Percentiles rank a stretch among this genome's conserved stretches.
These are phyloP conservation scores for Gobius niger DNA, from an alignment of 2,113 vertebrate species.

Conservation along the genomic window DNA sequence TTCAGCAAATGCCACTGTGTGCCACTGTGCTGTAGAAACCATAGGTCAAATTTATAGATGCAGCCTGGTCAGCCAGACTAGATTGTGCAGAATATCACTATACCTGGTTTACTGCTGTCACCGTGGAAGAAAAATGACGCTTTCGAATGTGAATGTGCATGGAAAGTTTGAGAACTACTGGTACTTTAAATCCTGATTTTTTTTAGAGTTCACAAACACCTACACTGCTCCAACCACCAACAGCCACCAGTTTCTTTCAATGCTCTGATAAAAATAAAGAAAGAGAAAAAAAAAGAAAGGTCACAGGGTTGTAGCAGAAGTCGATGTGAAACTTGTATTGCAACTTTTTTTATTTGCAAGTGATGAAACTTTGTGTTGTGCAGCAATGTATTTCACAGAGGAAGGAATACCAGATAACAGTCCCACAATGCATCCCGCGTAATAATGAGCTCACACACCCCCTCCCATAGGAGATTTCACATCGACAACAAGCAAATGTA, in stretches of 20 bases:
- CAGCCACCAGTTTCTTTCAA: neutral
- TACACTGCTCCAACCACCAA: constrained; percentile 5
- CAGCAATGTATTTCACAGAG: constrained; percentile 30
- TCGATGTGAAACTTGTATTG: constrained; percentile 45
- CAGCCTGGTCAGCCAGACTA: too few species aligned
- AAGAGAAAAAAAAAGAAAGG: constrained; percentile 40
- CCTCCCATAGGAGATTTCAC: neutral
- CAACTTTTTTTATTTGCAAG: constrained; percentile 45
- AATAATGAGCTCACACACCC: constrained; percentile 14
- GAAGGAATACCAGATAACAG: constrained; percentile 13
- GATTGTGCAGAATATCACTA: too few species aligned
- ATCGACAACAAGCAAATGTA: neutral
- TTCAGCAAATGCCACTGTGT: too few species aligned
- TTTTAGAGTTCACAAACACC: neutral
- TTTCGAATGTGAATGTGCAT: neutral
- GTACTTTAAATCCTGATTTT: neutral
- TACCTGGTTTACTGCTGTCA: neutral
- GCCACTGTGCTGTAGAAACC: too few species aligned
- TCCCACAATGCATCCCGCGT: constrained; percentile 14
- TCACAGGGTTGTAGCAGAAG: constrained; percentile 47
- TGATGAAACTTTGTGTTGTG: constrained; percentile 44
- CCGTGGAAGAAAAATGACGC: too few species aligned
- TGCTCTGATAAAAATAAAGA: constrained; percentile 36
- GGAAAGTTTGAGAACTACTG: neutral
- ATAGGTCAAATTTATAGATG: too few species aligned